phyloP scores from a whole-genome alignment of 1,140 invertebrate genomes.

The Anoplolepis gracilipes region DNA sequence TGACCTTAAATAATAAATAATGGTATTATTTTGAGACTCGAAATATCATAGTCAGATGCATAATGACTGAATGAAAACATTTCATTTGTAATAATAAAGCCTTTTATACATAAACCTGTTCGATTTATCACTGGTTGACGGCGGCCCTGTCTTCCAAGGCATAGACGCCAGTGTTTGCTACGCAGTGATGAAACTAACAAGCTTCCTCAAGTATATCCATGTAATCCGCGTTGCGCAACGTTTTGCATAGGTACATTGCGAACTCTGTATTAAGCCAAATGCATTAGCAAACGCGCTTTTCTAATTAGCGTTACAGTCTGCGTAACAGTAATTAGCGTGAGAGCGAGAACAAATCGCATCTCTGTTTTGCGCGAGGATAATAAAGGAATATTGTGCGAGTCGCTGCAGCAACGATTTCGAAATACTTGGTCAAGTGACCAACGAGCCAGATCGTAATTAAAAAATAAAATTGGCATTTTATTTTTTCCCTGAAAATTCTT shows the following conservation, averaged over 20 bases:
- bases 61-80: no score
- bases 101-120: no score
- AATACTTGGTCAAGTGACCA: not conserved
- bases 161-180: not conserved
- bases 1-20: no score
- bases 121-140: no score
- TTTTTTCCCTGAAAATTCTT: no score
- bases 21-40: no score
- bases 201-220: slow-evolving; percentile 62
- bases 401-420: not conserved
- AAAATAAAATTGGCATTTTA: no score
- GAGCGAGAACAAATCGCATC: slow-evolving; percentile 24
- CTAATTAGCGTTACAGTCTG: slow-evolving; percentile 23
- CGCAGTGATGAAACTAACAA: slow-evolving; percentile 71
- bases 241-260: slow-evolving; percentile 1
- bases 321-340: slow-evolving; percentile 30
- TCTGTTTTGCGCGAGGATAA: not conserved
- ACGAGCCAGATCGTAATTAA: not conserved
- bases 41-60: no score
- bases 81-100: no score
- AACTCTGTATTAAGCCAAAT: slow-evolving; percentile 16
- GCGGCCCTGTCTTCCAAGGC: no score
- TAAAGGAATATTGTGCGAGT: not conserved
- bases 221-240: slow-evolving; percentile 67
- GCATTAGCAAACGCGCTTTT: slow-evolving; percentile 38